phyloP scores from a whole-genome alignment of 1,140 invertebrate genomes.

The Zaprionus ornatus region DNA sequence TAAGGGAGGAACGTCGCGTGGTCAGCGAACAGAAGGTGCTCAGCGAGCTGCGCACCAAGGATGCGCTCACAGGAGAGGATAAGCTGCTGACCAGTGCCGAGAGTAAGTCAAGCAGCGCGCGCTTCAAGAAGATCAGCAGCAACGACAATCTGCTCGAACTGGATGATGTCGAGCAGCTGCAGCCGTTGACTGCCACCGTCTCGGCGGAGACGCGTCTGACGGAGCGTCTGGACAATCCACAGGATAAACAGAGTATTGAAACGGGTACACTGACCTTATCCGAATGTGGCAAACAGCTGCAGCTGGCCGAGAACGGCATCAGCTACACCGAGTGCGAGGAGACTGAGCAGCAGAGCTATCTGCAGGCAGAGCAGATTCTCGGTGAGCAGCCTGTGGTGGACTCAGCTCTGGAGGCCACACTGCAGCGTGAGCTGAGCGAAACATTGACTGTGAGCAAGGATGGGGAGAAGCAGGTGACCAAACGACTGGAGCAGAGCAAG shows the following conservation, averaged over 20 bases:
- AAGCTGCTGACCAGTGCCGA: conserved; percentile 73
- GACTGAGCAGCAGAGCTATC: conserved; percentile 65
- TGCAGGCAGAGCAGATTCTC: conserved; percentile 64
- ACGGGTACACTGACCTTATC: conserved; percentile 82
- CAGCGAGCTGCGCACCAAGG: conserved; percentile 65
- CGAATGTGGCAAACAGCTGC: conserved; percentile 80
- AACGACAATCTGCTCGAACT: conserved; percentile 77
- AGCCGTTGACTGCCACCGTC: conserved; percentile 82
- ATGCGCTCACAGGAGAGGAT: conserved; percentile 67
- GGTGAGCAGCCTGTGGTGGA: conserved; percentile 23
- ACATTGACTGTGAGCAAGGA: conserved; percentile 65
- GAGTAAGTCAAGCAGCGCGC: conserved; percentile 71
- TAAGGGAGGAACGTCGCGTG: conserved; percentile 71
- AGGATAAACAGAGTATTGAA: conserved; percentile 83
- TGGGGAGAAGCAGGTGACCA: conserved; percentile 74
- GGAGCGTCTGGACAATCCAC: conserved; percentile 76
- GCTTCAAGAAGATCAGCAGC: conserved; percentile 80
- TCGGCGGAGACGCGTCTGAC: conserved; percentile 73
- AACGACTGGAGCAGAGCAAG: conserved; percentile 64
- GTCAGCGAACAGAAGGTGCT: conserved; percentile 69
- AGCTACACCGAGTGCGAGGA: conserved; percentile 74
- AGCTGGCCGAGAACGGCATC: conserved; percentile 54
- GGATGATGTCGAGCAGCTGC: conserved; percentile 62
- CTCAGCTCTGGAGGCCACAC: conserved; percentile 30
- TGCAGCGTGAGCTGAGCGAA: conserved; percentile 66